Evolutionary conservation across 1,140 invertebrate genomes (phyloP), one percentile per base, ranked within the genome.

Genomic region (Gonioctena quinquepunctata): DNA sequence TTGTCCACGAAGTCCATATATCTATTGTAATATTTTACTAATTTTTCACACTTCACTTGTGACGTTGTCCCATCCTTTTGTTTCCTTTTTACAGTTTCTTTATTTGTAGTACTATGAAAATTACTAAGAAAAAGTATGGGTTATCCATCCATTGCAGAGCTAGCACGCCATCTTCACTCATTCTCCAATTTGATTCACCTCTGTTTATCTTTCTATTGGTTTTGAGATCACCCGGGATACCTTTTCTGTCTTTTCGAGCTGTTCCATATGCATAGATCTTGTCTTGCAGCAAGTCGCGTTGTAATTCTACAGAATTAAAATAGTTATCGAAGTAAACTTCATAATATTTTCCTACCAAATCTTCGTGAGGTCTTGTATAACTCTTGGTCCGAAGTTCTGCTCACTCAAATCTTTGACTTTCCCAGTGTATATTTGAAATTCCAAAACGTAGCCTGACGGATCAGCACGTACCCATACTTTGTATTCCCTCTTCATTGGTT

Each of bases 401-500:
- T 78, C 76, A 70, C 77, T 79, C 56, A 82, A 71, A 22, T 78
- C 57, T 60, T 70, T 77, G 60, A 77, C 75, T 61, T 73, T 76
- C 25, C 85, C 84, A 18, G 78, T 82, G 73, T 86, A 85, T 49
- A 85, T 79, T 71, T 83, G 72, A 77, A 84, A 86, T 65, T 82
- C 74, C 60, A 76, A 80, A 62, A 83, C 79, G 72, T 83, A 86
- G 23, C 84, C 82, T 16, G 78, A 59, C 83, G 85, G 28, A 8
- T 33, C 28, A 33, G 28, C 28, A 33, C 3, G 28, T 33, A 33
- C 28, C 28, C 28, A 33, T 33, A 83, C 75, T 74, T 83, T 85
- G 64, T 82, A 83, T 8, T 81, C 83, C 72, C 84, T 75, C 77
- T 86, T 86, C 70, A 83, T 84, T 21, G 83, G 83, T 78, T 86